These are phyloP conservation scores for Cottus gobio DNA, from an alignment of 2,113 vertebrate species.

Conservation along the genomic window DNA sequence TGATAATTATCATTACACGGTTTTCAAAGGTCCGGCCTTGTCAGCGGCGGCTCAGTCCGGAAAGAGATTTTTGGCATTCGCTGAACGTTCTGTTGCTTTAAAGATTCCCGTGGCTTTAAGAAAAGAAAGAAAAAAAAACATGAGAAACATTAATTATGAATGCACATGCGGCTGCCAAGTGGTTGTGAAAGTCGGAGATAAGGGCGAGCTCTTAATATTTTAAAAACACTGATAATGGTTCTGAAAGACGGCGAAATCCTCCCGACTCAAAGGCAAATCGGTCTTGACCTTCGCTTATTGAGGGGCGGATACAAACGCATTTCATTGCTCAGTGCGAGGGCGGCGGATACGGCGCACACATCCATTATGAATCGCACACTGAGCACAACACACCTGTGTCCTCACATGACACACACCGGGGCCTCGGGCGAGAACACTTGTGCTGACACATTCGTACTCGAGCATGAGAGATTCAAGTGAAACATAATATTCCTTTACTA, in stretches of 20 bases:
- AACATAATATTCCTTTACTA: background rate
- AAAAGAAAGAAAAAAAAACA: too few relatives aligned
- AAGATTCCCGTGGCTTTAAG: background rate
- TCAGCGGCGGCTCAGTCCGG: background rate
- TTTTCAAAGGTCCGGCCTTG: background rate
- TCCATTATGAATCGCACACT: background rate
- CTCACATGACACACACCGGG: background rate
- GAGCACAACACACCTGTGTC: background rate
- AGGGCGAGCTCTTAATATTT: background rate
- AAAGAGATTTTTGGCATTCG: background rate
- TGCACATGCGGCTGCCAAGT: conserved; percentile 13
- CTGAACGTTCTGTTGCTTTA: conserved; percentile 4
- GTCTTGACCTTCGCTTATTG: background rate
- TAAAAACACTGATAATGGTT: conserved; percentile 18
- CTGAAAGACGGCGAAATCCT: conserved; percentile 11
- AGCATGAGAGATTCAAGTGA: background rate
- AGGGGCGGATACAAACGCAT: background rate
- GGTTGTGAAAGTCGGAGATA: conserved; percentile 34
- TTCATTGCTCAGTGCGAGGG: too few relatives aligned
- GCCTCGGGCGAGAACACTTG: background rate
- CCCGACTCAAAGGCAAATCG: background rate
- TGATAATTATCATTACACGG: background rate
- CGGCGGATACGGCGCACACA: background rate
- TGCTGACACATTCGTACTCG: background rate
- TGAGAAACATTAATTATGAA: conserved; percentile 13